These are phyloP conservation scores for Drosophila albomicans DNA, from an alignment of 1,140 invertebrate genomes.

Conservation along the genomic window DNA sequence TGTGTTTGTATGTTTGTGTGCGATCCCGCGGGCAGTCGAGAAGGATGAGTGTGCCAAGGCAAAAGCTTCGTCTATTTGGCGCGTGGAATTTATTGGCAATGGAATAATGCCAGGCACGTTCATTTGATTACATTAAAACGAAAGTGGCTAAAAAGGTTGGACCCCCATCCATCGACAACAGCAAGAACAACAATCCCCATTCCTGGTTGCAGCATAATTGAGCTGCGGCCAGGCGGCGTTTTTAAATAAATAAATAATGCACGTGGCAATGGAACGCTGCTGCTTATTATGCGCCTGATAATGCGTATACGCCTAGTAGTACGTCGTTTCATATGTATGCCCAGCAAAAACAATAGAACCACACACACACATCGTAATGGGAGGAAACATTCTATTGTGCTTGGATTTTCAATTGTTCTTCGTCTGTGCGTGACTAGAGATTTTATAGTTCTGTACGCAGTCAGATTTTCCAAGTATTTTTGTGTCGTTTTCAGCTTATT, in stretches of 20 bases:
- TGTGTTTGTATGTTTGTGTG: slow-evolving; percentile 2
- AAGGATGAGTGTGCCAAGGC: slow-evolving; percentile 27
- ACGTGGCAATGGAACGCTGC: slow-evolving; percentile 45
- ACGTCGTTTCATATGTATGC: not conserved
- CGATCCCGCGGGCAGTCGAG: slow-evolving; percentile 42
- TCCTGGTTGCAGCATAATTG: slow-evolving; percentile 44
- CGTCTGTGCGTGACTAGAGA: not conserved
- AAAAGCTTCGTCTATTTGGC: slow-evolving; percentile 67
- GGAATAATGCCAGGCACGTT: slow-evolving; percentile 81
- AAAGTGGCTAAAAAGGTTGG: slow-evolving; percentile 82
- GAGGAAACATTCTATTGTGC: slow-evolving; percentile 26
- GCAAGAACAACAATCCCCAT: not conserved
- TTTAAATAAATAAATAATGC: slow-evolving; percentile 83
- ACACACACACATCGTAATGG: not conserved
- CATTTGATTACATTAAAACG: slow-evolving; percentile 83
- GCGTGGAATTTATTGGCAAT: slow-evolving; percentile 79
- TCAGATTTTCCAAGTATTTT: not conserved
- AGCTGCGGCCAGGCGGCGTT: slow-evolving; percentile 59
- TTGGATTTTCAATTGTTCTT: slow-evolving; percentile 36
- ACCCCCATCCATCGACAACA: not conserved
- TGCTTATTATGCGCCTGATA: slow-evolving; percentile 53
- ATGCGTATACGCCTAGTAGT: slow-evolving; percentile 44
- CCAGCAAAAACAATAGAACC: slow-evolving; percentile 36
- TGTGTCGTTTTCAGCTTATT: not conserved
- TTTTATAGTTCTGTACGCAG: slow-evolving; percentile 19